Conservation (phyloP, 1,140 invertebrate genomes). For the Rhagoletis pomonella region DNA sequence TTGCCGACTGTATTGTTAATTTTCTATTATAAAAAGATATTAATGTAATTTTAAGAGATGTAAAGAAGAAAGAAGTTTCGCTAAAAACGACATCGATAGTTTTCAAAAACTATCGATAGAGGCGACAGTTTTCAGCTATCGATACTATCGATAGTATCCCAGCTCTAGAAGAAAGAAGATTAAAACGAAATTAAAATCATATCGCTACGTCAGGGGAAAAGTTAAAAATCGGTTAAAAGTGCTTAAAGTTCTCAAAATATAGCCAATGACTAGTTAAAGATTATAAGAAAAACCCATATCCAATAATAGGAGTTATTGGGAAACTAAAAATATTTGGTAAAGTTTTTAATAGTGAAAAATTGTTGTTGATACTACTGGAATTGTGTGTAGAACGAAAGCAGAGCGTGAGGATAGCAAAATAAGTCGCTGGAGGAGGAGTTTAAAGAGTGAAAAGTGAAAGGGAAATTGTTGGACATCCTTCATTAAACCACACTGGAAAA, state of each 20-base stretch:
- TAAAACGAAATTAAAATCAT: conserved; percentile 15
- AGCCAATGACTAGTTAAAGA: not conserved
- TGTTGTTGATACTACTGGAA: conserved; percentile 39
- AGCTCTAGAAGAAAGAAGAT: not conserved
- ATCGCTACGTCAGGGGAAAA: conserved; percentile 49
- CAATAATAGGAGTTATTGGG: not conserved
- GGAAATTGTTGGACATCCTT: conserved; percentile 10
- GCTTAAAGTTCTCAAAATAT: not conserved
- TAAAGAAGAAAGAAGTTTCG: too few species aligned
- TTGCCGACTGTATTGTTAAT: too few species aligned
- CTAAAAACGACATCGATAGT: too few species aligned
- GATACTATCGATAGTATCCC: too few species aligned
- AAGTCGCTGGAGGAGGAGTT: not conserved
- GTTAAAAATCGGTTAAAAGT: not conserved
- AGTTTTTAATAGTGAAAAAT: conserved; percentile 14
- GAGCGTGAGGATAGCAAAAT: conserved; percentile 15
- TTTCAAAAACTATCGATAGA: too few species aligned
- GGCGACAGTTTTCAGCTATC: too few species aligned
- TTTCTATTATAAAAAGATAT: too few species aligned
- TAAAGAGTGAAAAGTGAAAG: not conserved
- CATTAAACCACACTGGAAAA: not conserved
- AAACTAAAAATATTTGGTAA: not conserved
- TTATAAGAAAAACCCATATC: not conserved
- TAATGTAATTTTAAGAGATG: too few species aligned
- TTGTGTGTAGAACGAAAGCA: conserved; percentile 6